Conservation (phyloP, 2,888 invertebrate species). For the Drosophila suboccidentalis region DNA sequence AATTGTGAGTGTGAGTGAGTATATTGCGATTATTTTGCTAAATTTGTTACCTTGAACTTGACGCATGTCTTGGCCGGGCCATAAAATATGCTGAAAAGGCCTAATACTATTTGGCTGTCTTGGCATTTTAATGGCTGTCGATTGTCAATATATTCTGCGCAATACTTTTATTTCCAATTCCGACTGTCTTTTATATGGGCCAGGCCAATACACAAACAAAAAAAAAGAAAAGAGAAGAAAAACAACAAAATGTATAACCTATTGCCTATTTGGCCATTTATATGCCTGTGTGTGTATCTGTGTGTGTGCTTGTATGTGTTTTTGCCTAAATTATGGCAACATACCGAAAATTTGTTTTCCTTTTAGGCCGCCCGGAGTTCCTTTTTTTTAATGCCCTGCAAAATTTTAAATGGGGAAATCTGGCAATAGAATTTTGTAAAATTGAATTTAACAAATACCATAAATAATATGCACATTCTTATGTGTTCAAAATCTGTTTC, state of each 20-base stretch:
- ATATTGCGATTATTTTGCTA: slow-evolving; percentile 13
- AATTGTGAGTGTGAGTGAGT: background rate
- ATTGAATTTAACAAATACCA: background rate
- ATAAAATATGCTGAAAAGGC: slow-evolving; percentile 49
- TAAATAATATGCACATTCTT: background rate
- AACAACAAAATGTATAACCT: slow-evolving; percentile 37
- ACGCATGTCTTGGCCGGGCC: slow-evolving; percentile 42
- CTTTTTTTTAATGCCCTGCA: slow-evolving; percentile 6
- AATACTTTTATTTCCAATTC: slow-evolving; percentile 52
- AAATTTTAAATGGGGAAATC: background rate
- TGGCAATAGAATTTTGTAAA: background rate
- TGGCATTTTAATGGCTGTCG: slow-evolving; percentile 70
- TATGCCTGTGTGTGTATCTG: background rate
- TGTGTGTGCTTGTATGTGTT: slow-evolving; percentile 17
- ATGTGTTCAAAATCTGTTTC: background rate
- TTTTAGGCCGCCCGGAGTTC: slow-evolving; percentile 24
- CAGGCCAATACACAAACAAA: slow-evolving; percentile 29
- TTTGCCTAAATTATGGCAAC: slow-evolving; percentile 68
- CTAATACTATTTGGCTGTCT: slow-evolving; percentile 48
- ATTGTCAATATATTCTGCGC: slow-evolving; percentile 70
- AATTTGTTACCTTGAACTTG: slow-evolving; percentile 73
- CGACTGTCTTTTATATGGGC: slow-evolving; percentile 36
- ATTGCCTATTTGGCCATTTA: slow-evolving; percentile 36
- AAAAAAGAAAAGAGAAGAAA: slow-evolving; percentile 18
- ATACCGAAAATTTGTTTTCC: slow-evolving; percentile 67